Evolutionary conservation across 2,888 invertebrate genomes (phyloP), one percentile per base, ranked within the genome.

Genomic region (Tenthredo scrophulariae): DNA sequence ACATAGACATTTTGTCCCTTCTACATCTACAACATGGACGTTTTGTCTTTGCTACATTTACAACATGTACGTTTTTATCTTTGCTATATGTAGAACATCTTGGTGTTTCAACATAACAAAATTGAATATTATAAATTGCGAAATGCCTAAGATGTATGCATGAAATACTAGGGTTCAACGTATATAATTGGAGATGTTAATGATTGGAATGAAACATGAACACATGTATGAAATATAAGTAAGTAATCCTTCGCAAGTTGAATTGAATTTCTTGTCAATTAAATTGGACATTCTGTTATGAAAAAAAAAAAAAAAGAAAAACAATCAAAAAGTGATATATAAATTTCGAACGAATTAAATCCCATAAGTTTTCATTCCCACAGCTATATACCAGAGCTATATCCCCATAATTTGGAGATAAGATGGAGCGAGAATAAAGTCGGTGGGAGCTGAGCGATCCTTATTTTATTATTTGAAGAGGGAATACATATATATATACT

Each of bases 391-490:
- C 50, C 15, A 50, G 15, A 18, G 15, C 15, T n/a, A n/a, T 50
- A 54, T n/a, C 54, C 18, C 33, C 33, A 18, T 67, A 67, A 67
- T 67, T 67, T 26, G 18, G 7, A 33, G 29, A 33, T 67, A 67
- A 67, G 67, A 67, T 67, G 15, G 2, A 67, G 67, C 67, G 67
- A 67, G 22, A 67, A 67, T 33, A 67, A 67, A 67, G 33, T 67
- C 67, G 33, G 33, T 33, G 33, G 2, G 13, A 18, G 29, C 46
- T 46, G 13, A 33, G 67, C 26, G 67, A 67, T 67, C 67, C 33
- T 67, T 29, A 67, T 67, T 67, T 67, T 67, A 67, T 67, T 33
- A 67, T 67, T 67, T 33, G 62, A 62, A 26, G 62, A 62, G 26
- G 62, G 54, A n/a, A n/a, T 26, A 26, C 26, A 62, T 22, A 46